Percentiles rank a stretch among this genome's conserved stretches.
These are phyloP conservation scores for Rhegmatorhina hoffmannsi DNA, from an alignment of 2,113 vertebrate species.

Conservation along the genomic window DNA sequence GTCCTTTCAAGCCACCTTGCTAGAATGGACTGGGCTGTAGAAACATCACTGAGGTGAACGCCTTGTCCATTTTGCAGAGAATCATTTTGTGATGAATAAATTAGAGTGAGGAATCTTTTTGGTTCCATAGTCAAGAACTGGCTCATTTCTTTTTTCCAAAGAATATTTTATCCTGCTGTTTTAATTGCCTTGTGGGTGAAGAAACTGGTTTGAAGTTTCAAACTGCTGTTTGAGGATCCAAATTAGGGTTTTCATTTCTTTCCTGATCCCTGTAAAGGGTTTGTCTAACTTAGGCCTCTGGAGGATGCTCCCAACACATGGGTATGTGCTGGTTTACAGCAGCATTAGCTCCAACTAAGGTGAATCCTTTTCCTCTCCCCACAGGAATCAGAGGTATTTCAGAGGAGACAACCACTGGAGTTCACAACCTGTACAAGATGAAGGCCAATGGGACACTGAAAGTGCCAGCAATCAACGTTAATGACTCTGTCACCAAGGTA, in stretches of 20 bases:
- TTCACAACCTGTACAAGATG: conserved; percentile 99
- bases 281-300: neutral
- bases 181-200: neutral
- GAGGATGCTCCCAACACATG: neutral
- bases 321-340: neutral
- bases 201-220: neutral
- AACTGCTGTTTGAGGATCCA: neutral
- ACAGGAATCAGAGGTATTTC: conserved; percentile 92
- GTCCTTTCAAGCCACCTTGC: neutral
- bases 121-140: neutral
- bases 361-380: neutral
- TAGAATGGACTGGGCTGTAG: neutral
- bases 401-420: conserved; percentile 96
- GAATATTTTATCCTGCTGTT: neutral
- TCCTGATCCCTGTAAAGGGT: neutral
- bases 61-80: neutral
- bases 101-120: neutral
- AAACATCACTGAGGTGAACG: neutral
- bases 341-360: rapidly evolving
- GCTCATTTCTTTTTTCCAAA: neutral
- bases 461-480: conserved; percentile 95
- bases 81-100: neutral
- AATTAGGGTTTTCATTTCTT: neutral
- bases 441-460: conserved; percentile 88
- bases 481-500: conserved; percentile 98